Evolutionary conservation across 1,140 invertebrate species (phyloP).

Genomic region (Pseudomyrmex concolor): DNA sequence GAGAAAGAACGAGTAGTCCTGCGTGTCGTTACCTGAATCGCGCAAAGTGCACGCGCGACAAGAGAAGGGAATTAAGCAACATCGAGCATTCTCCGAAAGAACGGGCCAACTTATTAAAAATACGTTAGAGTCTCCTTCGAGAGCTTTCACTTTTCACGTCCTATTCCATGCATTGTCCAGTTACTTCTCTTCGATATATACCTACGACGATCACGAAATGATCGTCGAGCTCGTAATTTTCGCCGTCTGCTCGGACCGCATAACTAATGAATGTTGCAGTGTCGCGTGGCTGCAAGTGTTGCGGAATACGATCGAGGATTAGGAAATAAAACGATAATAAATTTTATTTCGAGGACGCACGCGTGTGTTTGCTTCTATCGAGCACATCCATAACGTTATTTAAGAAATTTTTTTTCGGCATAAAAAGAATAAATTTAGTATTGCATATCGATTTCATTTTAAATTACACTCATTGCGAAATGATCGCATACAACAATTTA

Average conservation of each 20-base stretch:
- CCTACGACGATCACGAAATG: background rate
- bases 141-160: slow-evolving; percentile 21
- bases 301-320: background rate
- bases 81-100: slow-evolving; percentile 2
- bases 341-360: background rate
- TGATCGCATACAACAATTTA: background rate
- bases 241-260: background rate
- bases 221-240: background rate
- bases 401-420: background rate
- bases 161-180: background rate
- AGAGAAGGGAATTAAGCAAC: slow-evolving; percentile 31
- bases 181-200: background rate
- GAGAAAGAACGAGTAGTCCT: background rate
- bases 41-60: background rate
- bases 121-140: background rate
- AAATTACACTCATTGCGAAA: background rate
- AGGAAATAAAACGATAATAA: slow-evolving; percentile 1
- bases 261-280: slow-evolving; percentile 8
- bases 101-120: background rate
- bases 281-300: background rate
- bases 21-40: slow-evolving; percentile 21
- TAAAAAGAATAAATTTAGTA: background rate
- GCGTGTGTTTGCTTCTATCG: background rate
- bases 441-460: background rate
- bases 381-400: background rate